phyloP scores from a whole-genome alignment of 2,888 invertebrate genomes.

The Harmothoe impar region DNA sequence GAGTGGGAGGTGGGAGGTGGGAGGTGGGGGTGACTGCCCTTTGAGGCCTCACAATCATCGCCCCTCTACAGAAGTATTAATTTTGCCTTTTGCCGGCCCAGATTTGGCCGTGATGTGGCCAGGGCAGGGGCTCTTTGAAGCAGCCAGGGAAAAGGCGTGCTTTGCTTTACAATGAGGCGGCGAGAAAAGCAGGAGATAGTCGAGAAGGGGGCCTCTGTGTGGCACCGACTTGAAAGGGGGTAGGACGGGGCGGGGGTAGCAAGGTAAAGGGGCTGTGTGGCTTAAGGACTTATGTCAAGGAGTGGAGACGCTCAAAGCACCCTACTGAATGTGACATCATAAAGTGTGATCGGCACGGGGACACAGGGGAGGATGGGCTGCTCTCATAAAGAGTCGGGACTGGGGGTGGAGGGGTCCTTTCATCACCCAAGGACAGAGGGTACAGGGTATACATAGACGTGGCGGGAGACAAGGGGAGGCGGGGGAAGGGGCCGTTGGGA shows the following conservation, averaged over 20 bases:
- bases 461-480: too few relatives aligned
- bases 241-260: too few relatives aligned
- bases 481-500: neutral
- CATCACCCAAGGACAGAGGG: neutral
- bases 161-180: slow-evolving; percentile 42
- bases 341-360: slow-evolving; percentile 35
- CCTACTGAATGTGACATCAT: slow-evolving; percentile 46
- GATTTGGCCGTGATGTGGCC: slow-evolving; percentile 21
- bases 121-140: neutral
- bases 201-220: neutral
- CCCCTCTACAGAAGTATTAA: slow-evolving; percentile 33
- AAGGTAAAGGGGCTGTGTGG: slow-evolving; percentile 47
- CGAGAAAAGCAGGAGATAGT: slow-evolving; percentile 37
- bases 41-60: slow-evolving; percentile 21
- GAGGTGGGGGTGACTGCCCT: neutral
- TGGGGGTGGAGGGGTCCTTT: neutral
- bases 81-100: neutral
- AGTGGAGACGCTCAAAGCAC: slow-evolving; percentile 13
- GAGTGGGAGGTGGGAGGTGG: too few relatives aligned
- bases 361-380: neutral
- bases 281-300: slow-evolving; percentile 58
- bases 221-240: slow-evolving; percentile 25
- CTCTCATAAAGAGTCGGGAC: neutral
- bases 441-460: neutral
- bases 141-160: slow-evolving; percentile 33